Evolutionary conservation across 2,113 vertebrate genomes (phyloP), one percentile per base, ranked within the genome.

Genomic region (Neodon shergylaensis): DNA sequence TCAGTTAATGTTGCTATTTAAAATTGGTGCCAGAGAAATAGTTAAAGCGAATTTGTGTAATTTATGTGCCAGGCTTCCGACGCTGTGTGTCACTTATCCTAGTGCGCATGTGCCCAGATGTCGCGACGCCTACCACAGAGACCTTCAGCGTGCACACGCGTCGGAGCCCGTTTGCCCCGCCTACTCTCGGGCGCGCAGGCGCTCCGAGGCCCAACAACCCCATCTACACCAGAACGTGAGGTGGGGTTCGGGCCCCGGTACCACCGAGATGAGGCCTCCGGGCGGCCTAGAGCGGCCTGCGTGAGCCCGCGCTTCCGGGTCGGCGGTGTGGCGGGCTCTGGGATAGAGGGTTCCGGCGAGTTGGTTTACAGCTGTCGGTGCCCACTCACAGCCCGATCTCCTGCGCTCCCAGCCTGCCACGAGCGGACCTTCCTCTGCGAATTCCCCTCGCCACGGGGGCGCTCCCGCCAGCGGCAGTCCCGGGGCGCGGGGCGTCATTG

Each of bases 151-250:
- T 28, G 36, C 36, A 24, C 33, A 33, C 33, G 8, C 49, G 0
- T 5, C 9, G 33, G 49, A 31, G 47, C 31, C 78, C 9, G 33
- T n/a, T 22, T 8, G 49, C 31, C 2, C 14, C 4, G 14, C 47
- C 0, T 8, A 36, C 54, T 61, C 16, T 6, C 39, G 6, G 42
- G 42, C 28, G 61, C 58, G 58, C n/a, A 66, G 11, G 42, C 14
- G 31, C 14, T 33, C 61, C 2, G 1, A 54, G 14, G 10, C 22
- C 0, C 54, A 13, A 5, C 52, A 68, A 3, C 19, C 9, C 49
- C 1, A 0, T 7, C 10, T 0, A 1, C 7, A 0, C 12, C 44
- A 4, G 47, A 4, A 24, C 12, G 1, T 7, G 9, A 2, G 68
- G 36, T 66, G 16, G 63, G 26, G 72, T 58, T 58, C 58, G 12